Evolutionary conservation across 2,113 vertebrate genomes (phyloP).

Genomic region (Melierax canorus): DNA sequence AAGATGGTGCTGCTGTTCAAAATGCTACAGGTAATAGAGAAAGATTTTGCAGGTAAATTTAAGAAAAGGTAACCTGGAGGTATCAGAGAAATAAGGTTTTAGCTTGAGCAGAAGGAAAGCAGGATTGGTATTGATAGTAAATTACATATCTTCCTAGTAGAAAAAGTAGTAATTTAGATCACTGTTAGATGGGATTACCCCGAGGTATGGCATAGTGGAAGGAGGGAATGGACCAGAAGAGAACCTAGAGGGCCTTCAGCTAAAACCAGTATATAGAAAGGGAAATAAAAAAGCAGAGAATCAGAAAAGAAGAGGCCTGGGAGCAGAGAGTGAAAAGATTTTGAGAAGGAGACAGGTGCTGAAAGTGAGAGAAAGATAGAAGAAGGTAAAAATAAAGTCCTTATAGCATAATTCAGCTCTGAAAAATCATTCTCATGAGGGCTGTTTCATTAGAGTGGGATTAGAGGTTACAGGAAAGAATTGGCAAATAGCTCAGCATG

Average conservation of each 20-base stretch:
- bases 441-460: background rate
- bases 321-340: background rate
- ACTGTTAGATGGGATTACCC: slow-evolving; percentile 1
- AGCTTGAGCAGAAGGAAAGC: background rate
- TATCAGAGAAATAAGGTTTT: background rate
- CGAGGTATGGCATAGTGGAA: background rate
- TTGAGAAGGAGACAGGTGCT: background rate
- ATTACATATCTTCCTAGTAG: background rate
- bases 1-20: background rate
- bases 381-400: background rate
- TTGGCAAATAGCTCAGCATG: background rate
- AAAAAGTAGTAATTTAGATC: background rate
- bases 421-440: background rate
- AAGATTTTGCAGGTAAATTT: background rate
- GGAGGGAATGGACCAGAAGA: background rate
- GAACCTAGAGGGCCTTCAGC: background rate
- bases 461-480: slow-evolving; percentile 1
- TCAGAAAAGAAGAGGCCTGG: background rate
- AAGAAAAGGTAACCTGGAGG: background rate
- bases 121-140: slow-evolving; percentile 30
- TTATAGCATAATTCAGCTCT: background rate
- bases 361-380: background rate
- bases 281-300: background rate
- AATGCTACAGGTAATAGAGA: background rate
- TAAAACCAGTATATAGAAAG: background rate